Evolutionary conservation across 2,888 invertebrate genomes (phyloP).

Genomic region (Calliopum simillimum): DNA sequence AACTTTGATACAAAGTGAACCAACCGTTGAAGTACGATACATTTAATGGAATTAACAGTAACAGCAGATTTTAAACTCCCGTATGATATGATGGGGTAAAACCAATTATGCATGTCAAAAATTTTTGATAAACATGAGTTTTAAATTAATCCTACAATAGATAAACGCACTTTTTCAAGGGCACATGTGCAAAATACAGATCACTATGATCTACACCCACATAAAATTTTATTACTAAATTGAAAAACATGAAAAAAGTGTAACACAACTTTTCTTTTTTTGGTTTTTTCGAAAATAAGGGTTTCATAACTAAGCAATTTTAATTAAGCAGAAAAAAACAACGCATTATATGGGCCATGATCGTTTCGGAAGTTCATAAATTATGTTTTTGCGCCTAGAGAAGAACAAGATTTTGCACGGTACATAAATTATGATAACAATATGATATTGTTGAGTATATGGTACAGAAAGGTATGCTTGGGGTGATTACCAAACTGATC

Average conservation of each 20-base stretch:
- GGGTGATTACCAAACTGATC: neutral
- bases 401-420: neutral
- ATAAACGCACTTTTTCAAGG: no score
- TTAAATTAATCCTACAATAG: neutral
- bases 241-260: neutral
- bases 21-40: no score
- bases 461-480: neutral
- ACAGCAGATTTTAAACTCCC: conserved; percentile 39
- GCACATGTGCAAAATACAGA: neutral
- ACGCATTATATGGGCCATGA: neutral
- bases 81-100: neutral
- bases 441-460: neutral
- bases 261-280: neutral
- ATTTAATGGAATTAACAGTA: conserved; percentile 20
- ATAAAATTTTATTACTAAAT: neutral
- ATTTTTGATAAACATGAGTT: neutral
- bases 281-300: no score
- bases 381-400: neutral
- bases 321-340: neutral
- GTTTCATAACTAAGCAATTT: neutral
- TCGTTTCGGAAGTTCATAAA: neutral
- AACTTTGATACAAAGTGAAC: no score
- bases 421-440: conserved; percentile 8
- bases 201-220: conserved; percentile 4
- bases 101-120: conserved; percentile 2